Base-by-base conservation (phyloP, 2,888 invertebrate species). In the Hirtodrosophila alboralis region DNA sequence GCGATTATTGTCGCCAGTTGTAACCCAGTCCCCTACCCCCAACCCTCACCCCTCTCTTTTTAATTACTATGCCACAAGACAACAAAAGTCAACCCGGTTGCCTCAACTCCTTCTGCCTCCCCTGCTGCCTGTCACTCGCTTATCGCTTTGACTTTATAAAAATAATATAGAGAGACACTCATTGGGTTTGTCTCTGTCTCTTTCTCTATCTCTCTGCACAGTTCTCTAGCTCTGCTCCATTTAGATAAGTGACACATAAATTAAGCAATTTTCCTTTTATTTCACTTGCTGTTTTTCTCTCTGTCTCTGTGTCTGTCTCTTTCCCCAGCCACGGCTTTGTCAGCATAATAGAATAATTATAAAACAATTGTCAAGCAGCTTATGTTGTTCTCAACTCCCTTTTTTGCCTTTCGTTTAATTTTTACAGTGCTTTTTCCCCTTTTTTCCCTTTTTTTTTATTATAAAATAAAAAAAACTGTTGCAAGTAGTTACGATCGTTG, bases 191-290 rank as follows among this genome's bases (percentile, higher is more conserved):
- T 6, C 13, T 43, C 31, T 18, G 26, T 69, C 38, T 43, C 21
- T 40, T 31, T 31, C 40, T 36, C 31, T 36, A 28, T 36, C 43
- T 57, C 64, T 59, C n/a, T n/a, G n/a, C n/a, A n/a, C n/a, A n/a
- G 41, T 47, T 53, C 27, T 30, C 47, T 44, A 58, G 48, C 66
- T 40, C 51, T 83, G 85, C 86, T 85, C 86, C 86, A 80, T 85
- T 80, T 85, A 85, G 86, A 80, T 80, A 81, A 81, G 79, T 79
- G 80, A 79, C 76, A 85, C 84, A 81, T 81, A 81, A 81, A 81
- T 81, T 81, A 81, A 81, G 84, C 79, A 81, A 81, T 85, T 81
- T 81, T 85, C 73, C 69, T 75, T 80, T 80, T 68, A 75, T 78
- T 70, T 70, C 23, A 21, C 38, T 59, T 28, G 51, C 45, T 38